Conservation (phyloP, 2,113 vertebrate species). For the Pterocles gutturalis region DNA sequence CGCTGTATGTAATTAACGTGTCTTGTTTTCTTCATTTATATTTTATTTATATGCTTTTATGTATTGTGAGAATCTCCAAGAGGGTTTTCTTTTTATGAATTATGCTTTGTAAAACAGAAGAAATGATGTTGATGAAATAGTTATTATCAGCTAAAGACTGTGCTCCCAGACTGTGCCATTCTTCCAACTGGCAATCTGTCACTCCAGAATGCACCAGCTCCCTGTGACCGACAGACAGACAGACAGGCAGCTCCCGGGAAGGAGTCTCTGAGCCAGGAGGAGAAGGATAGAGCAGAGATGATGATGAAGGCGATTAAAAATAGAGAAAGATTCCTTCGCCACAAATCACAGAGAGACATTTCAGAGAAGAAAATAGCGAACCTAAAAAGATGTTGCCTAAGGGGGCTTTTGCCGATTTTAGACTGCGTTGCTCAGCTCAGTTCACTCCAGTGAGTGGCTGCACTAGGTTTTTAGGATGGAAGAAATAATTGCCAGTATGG, state of each 20-base stretch:
- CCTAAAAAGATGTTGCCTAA: constrained; percentile 62
- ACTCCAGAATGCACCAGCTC: constrained; percentile 15
- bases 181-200: constrained; percentile 56
- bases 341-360: constrained; percentile 25
- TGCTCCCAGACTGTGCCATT: constrained; percentile 30
- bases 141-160: constrained; percentile 54
- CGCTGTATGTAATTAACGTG: constrained; percentile 73
- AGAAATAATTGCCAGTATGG: constrained; percentile 31
- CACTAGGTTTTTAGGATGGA: constrained; percentile 29
- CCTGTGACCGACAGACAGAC: constrained; percentile 37
- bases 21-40: constrained; percentile 78
- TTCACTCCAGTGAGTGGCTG: constrained; percentile 41
- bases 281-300: background rate
- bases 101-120: constrained; percentile 65
- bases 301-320: constrained; percentile 59
- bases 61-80: constrained; percentile 62
- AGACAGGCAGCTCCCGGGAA: background rate
- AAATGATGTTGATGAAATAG: constrained; percentile 60
- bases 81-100: constrained; percentile 70
- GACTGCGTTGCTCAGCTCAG: constrained; percentile 38
- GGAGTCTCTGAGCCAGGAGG: background rate
- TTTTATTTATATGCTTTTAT: constrained; percentile 77
- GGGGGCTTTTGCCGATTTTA: constrained; percentile 68
- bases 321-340: constrained; percentile 7
- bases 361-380: constrained; percentile 8